These are phyloP conservation scores for Bagarius yarrelli DNA, from an alignment of 2,113 vertebrate species.

Conservation along the genomic window DNA sequence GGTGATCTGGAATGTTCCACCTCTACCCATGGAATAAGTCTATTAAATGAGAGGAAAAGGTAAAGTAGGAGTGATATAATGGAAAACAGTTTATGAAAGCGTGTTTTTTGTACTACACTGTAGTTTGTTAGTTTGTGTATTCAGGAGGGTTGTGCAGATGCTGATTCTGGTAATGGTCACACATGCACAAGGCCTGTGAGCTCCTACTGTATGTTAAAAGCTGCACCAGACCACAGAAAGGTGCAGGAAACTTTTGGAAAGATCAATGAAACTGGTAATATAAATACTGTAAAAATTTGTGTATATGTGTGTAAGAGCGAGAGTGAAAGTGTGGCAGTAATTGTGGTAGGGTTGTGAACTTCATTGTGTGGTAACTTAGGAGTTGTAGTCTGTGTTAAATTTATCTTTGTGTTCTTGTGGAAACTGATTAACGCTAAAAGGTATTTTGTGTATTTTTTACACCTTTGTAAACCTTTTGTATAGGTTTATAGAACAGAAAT, in stretches of 20 bases:
- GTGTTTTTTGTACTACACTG: conserved; percentile 32
- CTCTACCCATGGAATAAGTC: conserved; percentile 34
- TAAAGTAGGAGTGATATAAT: background rate
- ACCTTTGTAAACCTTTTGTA: too few species aligned
- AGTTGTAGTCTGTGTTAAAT: background rate
- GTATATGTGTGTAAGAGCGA: background rate
- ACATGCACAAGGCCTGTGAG: background rate
- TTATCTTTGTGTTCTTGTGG: background rate
- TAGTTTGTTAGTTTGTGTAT: conserved; percentile 16
- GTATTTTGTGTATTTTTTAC: background rate
- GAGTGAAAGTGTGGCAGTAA: background rate
- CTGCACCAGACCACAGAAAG: conserved; percentile 1
- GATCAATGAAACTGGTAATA: conserved; percentile 19
- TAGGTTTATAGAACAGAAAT: background rate
- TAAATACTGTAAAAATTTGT: background rate
- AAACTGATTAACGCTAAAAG: background rate
- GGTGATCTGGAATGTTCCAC: conserved; percentile 33
- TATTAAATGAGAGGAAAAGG: conserved; percentile 40
- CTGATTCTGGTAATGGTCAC: conserved; percentile 13
- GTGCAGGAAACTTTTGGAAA: conserved; percentile 27
- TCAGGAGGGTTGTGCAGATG: conserved; percentile 32
- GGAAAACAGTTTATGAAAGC: conserved; percentile 10
- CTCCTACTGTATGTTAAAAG: background rate
- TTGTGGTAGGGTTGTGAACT: background rate
- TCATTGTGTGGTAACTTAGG: background rate